phyloP scores from a whole-genome alignment of 2,797 vertebrate species.

The Urocyon cinereoargenteus region DNA sequence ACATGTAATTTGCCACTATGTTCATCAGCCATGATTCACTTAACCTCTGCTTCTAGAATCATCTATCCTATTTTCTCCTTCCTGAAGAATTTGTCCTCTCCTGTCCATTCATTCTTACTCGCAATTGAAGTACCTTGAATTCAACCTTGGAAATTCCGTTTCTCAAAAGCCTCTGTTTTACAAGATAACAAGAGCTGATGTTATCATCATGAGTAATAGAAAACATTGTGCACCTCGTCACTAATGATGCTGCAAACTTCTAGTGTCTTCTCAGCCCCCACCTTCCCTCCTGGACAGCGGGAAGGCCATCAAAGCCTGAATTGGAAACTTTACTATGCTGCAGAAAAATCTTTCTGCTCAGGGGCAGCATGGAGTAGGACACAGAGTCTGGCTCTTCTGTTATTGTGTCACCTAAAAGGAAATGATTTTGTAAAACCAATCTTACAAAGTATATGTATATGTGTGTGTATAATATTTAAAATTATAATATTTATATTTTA shows the following conservation, averaged over 20 bases:
- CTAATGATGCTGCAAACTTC: not conserved
- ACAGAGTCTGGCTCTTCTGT: not conserved
- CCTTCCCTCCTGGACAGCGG: not conserved
- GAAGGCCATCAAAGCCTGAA: not conserved
- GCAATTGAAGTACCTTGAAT: not conserved
- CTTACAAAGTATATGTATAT: not conserved
- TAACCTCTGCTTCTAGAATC: not conserved
- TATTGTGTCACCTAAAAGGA: not conserved
- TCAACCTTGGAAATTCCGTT: slow-evolving; percentile 5
- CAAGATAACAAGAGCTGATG: not conserved
- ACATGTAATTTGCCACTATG: not conserved
- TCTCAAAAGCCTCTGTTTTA: not conserved
- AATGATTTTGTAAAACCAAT: not conserved
- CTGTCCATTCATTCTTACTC: not conserved
- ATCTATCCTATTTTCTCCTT: not conserved
- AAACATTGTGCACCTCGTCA: not conserved
- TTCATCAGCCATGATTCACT: slow-evolving; percentile 38
- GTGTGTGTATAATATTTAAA: not conserved
- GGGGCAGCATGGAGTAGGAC: not conserved
- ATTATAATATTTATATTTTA: no score
- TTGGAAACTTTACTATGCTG: not conserved
- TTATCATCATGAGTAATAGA: not conserved
- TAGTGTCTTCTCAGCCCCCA: not conserved
- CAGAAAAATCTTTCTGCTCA: not conserved
- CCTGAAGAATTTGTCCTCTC: not conserved